A percentile compares a stretch with the other conserved stretches of the same genome.
Conservation (phyloP, 2,797 vertebrate genomes). For the Lateolabrax maculatus region DNA sequence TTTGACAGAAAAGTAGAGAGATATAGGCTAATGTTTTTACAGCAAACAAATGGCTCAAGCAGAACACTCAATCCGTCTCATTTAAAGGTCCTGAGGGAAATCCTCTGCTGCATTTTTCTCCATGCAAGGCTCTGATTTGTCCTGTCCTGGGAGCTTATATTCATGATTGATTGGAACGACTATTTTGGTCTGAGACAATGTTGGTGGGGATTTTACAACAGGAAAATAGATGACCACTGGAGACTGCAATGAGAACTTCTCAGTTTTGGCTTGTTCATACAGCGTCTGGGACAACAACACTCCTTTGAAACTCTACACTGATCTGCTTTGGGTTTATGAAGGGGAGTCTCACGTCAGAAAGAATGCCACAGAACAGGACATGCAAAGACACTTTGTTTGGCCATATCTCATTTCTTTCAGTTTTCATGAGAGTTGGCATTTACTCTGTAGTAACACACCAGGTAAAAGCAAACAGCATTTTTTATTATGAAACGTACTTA, state of each 20-base stretch:
- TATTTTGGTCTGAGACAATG: conserved; percentile 69
- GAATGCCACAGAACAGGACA: conserved; percentile 2
- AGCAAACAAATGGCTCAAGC: conserved; percentile 45
- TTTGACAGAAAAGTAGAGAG: conserved; percentile 31
- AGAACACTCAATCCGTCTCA: conserved; percentile 57
- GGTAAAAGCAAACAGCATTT: neutral
- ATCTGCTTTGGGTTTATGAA: conserved; percentile 40
- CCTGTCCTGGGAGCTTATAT: conserved; percentile 49
- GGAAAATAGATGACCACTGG: conserved; percentile 68
- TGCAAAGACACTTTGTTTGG: conserved; percentile 1
- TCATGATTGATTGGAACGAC: conserved; percentile 75
- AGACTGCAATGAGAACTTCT: conserved; percentile 67
- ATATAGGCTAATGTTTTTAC: conserved; percentile 34
- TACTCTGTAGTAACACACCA: neutral
- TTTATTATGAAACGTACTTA: neutral
- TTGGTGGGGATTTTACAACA: conserved; percentile 61
- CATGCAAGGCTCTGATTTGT: conserved; percentile 42
- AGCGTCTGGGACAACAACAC: conserved; percentile 41
- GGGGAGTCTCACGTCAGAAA: neutral
- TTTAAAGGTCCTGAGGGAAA: conserved; percentile 64
- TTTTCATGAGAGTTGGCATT: neutral
- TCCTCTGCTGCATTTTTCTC: conserved; percentile 52
- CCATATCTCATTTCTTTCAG: conserved; percentile 16
- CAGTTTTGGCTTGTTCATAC: conserved; percentile 37
- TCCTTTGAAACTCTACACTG: conserved; percentile 43